Base-by-base conservation (phyloP, 2,888 invertebrate genomes). In the Seira sanloemensis region DNA sequence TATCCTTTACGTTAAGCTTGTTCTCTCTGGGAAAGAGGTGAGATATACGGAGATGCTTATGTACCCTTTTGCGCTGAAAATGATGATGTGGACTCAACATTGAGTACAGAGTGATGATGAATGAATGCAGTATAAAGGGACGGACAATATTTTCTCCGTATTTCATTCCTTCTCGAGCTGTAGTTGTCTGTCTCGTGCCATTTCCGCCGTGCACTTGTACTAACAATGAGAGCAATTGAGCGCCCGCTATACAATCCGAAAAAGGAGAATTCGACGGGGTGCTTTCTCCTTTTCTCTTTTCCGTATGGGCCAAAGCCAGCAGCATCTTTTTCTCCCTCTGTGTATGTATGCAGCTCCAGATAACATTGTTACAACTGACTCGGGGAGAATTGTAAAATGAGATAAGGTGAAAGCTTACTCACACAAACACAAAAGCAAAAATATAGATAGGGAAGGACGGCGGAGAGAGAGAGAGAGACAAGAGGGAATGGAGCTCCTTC, bases 331-430 rank as follows among this genome's bases (percentile, higher is more conserved):
- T 37, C 12, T 37, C 21, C 46, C 16, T 37, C 23, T 1, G 50
- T 37, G 71, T 50, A 23, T 71, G 71, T 23, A 4, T 69, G n/a
- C 69, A 37, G 37, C 46, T 25, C 25, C 72, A 46, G 65, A 74
- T 74, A 74, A 74, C 74, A 74, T 74, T 74, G 74, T 74, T 62
- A 74, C 27, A 62, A 62, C 62, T 74, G 74, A 74, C 74, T 74
- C 74, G 74, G 21, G 37, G 62, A 74, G 65, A 74, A 74, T 74
- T 74, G 74, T 74, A 26, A 74, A 74, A 62, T 54, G 74, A 62
- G 74, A 74, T 74, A 74, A 65, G 74, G 62, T 62, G 62, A 62
- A 21, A 71, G 50, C 71, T 27, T 54, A 62, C 62, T 23, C 19
- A 62, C 21, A 62, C 62, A 62, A 62, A 62, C 21, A 62, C 62